Base-by-base conservation (phyloP, 1,140 invertebrate genomes). In the Probaryconus sp. region DNA sequence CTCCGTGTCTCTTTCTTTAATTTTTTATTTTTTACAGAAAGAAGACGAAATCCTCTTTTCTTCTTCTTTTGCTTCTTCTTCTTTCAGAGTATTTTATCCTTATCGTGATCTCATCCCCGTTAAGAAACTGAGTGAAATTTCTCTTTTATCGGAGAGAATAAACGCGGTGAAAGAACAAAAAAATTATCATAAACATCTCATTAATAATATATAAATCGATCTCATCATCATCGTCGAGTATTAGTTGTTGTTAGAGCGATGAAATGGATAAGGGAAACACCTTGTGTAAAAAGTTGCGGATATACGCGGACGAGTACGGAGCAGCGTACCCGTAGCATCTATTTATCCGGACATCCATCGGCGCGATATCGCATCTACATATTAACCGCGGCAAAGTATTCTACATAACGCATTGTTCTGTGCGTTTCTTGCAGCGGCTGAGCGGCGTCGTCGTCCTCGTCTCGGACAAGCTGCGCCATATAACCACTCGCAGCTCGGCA, bases 321-420 rank as follows among this genome's bases (percentile, higher is more conserved):
- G 42, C n/a, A n/a, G n/a, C 10, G 24, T 56, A 47, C 50, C 18
- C 63, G 63, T 37, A 4, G 14, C 58, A 53, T 45, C 71, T 47
- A 64, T 69, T 65, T 69, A 63, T 69, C 72, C 55, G 7, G 45
- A 20, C 31, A 69, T 75, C 61, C 60, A 69, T 64, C 56, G 58
- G 10, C 33, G 33, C 43, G 53, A 69, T 65, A 65, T 58, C 64
- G 40, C 60, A 75, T 75, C 58, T 75, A 64, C 72, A 69, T 69
- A 75, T 63, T 53, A 69, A 64, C 50, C 45, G 51, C 56, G 33
- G 18, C 48, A 28, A n/a, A 48, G 28, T 63, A 63, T 67, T 67
- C 55, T 45, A 31, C 63, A 38, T 42, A 60, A 69, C 26, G 72
- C 51, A 75, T 69, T 75, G 64, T 68, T 74, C 48, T 16, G 35